Evolutionary conservation across 1,140 invertebrate species (phyloP).

Genomic region (Pseudomyrmex cubaensis): DNA sequence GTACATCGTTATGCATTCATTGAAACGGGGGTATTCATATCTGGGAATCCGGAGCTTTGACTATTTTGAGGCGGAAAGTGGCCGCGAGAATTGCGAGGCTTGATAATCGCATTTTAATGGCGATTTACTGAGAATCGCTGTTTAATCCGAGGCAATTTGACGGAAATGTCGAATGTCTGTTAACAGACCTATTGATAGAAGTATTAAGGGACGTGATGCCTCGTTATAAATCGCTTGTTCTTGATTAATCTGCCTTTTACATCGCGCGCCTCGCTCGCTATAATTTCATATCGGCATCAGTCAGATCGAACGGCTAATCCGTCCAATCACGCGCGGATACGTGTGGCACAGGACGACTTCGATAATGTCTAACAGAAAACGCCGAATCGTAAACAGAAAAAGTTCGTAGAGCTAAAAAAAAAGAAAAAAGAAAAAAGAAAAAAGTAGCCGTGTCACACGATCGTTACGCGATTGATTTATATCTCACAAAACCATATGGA

Average conservation of each 20-base stretch:
- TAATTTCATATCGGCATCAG: constrained; percentile 46
- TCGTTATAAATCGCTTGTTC: constrained; percentile 54
- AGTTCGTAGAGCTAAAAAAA: neutral
- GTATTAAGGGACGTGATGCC: constrained; percentile 37
- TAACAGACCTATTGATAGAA: constrained; percentile 49
- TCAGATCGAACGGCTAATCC: constrained; percentile 41
- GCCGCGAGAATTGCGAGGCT: constrained; percentile 17
- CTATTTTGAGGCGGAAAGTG: constrained; percentile 28
- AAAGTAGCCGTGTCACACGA: neutral
- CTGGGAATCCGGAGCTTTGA: constrained; percentile 22
- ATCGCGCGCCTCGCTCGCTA: neutral
- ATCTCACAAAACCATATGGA: neutral
- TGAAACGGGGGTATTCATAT: constrained; percentile 30
- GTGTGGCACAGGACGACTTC: neutral
- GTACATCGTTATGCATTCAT: constrained; percentile 33
- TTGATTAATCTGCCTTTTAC: constrained; percentile 50
- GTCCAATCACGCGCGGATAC: constrained; percentile 29
- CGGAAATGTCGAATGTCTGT: constrained; percentile 49
- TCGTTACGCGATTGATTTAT: neutral
- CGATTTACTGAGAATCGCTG: constrained; percentile 41
- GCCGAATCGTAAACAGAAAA: neutral
- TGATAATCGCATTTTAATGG: constrained; percentile 51
- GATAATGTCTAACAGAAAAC: constrained; percentile 44
- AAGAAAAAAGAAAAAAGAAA: too few species aligned
- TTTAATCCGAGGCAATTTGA: constrained; percentile 45